A percentile compares a stretch with the other conserved stretches of the same genome.
Conservation (phyloP, 2,797 vertebrate genomes). For the Intellagama lesueurii region DNA sequence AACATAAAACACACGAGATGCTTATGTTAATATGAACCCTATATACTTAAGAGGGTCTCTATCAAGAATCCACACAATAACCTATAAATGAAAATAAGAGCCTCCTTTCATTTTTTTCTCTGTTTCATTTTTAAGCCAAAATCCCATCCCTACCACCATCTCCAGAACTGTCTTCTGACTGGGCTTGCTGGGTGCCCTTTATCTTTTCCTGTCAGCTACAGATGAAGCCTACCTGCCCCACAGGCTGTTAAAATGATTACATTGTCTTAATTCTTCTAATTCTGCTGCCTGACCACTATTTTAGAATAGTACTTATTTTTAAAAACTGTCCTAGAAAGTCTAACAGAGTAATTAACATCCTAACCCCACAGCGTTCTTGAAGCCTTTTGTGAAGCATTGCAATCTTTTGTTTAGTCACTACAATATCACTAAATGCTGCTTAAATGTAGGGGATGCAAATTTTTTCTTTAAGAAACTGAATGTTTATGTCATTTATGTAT, state of each 20-base stretch:
- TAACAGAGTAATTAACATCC: background rate
- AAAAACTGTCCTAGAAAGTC: background rate
- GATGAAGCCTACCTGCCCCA: background rate
- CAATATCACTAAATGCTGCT: background rate
- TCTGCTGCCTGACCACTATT: background rate
- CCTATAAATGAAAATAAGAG: no score
- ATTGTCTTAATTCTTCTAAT: background rate
- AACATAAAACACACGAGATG: no score
- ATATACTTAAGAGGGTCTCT: no score
- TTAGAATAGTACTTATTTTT: background rate
- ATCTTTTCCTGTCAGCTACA: background rate
- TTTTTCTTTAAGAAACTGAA: background rate
- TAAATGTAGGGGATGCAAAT: no score
- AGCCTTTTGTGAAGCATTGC: background rate
- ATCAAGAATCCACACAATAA: no score
- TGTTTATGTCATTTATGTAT: background rate
- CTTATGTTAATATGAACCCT: no score
- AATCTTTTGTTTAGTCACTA: background rate
- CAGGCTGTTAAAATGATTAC: background rate
- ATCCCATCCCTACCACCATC: background rate
- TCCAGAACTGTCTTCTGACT: background rate
- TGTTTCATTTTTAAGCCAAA: no score
- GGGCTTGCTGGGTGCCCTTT: background rate
- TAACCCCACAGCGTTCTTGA: background rate
- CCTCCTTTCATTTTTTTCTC: no score